Base-by-base conservation (phyloP, 2,797 vertebrate species). In the Saxicola maurus region DNA sequence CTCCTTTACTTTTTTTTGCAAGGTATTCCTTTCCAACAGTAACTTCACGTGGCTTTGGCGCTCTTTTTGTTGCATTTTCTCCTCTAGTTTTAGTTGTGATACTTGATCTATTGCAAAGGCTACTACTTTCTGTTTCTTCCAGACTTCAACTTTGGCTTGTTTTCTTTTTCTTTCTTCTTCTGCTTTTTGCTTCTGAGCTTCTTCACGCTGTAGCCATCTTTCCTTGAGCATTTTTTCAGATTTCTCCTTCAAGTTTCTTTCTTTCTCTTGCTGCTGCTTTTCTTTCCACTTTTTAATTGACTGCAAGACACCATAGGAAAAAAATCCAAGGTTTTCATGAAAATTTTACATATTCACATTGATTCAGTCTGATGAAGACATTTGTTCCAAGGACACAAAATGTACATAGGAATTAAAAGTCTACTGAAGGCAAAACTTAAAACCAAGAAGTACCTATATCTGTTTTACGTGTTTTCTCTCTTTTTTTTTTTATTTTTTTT, bases 241-340 rank as follows among this genome's bases (percentile, higher is more conserved):
- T 85, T 97, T 97, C 52, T 93, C 90, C 82, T 97, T 98, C 76
- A 98, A 91, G 28, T 96, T 95, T 59, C 78, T 92, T 85, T 97
- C 94, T 28, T 76, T 97, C 92, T 97, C 97, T 90, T 96, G 94
- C 67, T 97, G 93, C 78, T 97, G 98, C 80, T 96, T 97, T 79
- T 95, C 89, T 96, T 97, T 99, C 98, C 99, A 99, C 51, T 95
- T 97, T 66, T 97, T 96, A 97, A 99, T 98, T 87, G 98, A 98
- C 99, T 99, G 87, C 11, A 78, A 52, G 6, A 89, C 30, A 85
- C 46, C 12, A 83, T 1, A n/a, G 6, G 31, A 60, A 55, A 74
- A 61, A n/a, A 4, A 16, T 4, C 3, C 31, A 72, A 61, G 1
- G 2, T 61, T 48, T 68, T 69, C 1, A 43, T 51, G 10, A 83